These are phyloP conservation scores for Philypnodon macrostomus DNA, from an alignment of 2,797 vertebrate genomes.

Conservation along the genomic window DNA sequence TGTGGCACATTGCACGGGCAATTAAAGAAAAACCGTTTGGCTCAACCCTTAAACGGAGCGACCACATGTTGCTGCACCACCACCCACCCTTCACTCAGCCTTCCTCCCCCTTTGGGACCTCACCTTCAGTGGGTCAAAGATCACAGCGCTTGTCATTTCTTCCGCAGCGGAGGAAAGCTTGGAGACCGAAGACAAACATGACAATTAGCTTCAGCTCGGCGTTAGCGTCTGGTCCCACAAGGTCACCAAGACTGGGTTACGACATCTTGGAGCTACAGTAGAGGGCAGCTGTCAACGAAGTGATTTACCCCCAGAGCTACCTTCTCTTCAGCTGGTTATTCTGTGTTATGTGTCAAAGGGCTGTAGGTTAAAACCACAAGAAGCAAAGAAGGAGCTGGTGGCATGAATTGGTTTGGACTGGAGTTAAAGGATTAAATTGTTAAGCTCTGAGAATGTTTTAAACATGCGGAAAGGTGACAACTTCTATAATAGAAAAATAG, in stretches of 20 bases:
- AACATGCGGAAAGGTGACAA: not conserved
- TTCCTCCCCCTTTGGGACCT: conserved; percentile 42
- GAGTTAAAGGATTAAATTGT: conserved; percentile 20
- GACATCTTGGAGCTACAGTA: conserved; percentile 39
- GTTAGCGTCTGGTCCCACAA: conserved; percentile 24
- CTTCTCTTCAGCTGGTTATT: conserved; percentile 19
- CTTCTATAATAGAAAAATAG: no score
- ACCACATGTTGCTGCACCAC: conserved; percentile 83
- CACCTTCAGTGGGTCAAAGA: conserved; percentile 68
- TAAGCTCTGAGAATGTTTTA: conserved; percentile 31
- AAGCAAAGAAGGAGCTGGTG: conserved; percentile 19
- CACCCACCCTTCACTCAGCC: conserved; percentile 38
- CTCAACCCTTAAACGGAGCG: conserved; percentile 75
- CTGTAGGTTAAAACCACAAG: conserved; percentile 35
- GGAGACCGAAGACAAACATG: conserved; percentile 56
- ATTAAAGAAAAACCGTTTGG: conserved; percentile 85
- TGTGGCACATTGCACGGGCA: conserved; percentile 80
- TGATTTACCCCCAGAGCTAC: conserved; percentile 30
- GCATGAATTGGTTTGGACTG: conserved; percentile 14
- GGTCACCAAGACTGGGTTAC: conserved; percentile 36
- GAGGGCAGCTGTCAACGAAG: conserved; percentile 34
- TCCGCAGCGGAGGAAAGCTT: conserved; percentile 61
- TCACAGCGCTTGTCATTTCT: conserved; percentile 81
- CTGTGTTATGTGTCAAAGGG: conserved; percentile 10
- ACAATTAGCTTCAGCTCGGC: conserved; percentile 55